phyloP scores from a whole-genome alignment of 2,888 invertebrate genomes.

The Pecten maximus region DNA sequence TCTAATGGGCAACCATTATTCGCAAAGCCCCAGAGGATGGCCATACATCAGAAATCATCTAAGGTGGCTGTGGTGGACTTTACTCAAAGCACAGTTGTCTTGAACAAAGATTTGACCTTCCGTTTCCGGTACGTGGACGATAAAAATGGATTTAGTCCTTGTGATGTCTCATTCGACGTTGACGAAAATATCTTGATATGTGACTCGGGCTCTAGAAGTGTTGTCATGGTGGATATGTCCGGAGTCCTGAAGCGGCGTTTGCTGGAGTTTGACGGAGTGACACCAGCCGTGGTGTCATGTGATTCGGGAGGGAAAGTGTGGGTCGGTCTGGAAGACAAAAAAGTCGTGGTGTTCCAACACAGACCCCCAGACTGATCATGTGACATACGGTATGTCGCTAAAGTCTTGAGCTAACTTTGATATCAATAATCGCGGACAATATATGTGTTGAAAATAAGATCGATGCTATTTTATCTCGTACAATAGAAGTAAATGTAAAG shows the following conservation, averaged over 20 bases:
- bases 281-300: not conserved
- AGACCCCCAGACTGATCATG: not conserved
- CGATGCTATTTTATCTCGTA: no score
- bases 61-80: not conserved
- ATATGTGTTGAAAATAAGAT: no score
- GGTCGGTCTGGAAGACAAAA: not conserved
- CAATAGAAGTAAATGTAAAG: no score
- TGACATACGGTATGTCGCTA: not conserved
- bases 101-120: not conserved
- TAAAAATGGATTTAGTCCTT: not conserved
- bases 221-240: not conserved
- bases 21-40: not conserved
- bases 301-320: not conserved
- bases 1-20: not conserved
- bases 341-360: not conserved
- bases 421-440: no score
- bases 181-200: constrained; percentile 11
- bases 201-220: not conserved
- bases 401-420: not conserved
- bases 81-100: not conserved
- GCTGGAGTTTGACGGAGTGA: not conserved
- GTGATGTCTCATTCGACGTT: not conserved
- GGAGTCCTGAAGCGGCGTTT: not conserved
- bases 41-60: not conserved
- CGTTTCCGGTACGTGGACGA: not conserved